phyloP scores from a whole-genome alignment of 2,797 vertebrate species.

The Enteromius thamalakanensis region DNA sequence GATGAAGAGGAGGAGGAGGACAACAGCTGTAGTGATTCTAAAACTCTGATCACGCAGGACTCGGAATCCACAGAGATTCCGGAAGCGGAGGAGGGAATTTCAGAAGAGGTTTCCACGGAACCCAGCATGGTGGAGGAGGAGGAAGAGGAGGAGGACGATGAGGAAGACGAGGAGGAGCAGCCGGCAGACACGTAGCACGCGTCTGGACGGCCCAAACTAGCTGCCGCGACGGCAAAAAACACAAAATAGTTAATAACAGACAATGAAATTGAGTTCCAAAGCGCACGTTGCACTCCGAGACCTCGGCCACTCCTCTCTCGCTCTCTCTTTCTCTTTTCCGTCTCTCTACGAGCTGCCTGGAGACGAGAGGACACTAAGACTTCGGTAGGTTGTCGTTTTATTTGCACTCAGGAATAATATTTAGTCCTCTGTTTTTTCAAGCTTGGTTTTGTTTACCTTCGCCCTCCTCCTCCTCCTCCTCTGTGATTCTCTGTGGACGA shows the following conservation, averaged over 20 bases:
- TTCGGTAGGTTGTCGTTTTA: slow-evolving; percentile 77
- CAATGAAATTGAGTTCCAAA: slow-evolving; percentile 70
- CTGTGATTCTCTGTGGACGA: slow-evolving; percentile 20
- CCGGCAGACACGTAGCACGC: slow-evolving; percentile 80
- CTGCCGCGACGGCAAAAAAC: neutral
- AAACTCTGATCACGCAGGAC: slow-evolving; percentile 87
- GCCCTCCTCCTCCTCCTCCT: slow-evolving; percentile 28
- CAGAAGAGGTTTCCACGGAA: slow-evolving; percentile 69
- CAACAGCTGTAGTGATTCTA: slow-evolving; percentile 85
- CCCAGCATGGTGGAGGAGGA: slow-evolving; percentile 70
- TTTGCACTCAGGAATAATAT: slow-evolving; percentile 87
- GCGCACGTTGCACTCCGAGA: slow-evolving; percentile 77
- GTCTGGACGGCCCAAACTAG: slow-evolving; percentile 29
- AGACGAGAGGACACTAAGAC: slow-evolving; percentile 65
- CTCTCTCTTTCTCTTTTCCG: slow-evolving; percentile 31
- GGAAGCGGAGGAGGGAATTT: slow-evolving; percentile 67
- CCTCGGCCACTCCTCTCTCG: slow-evolving; percentile 76
- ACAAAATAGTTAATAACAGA: slow-evolving; percentile 44
- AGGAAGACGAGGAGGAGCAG: slow-evolving; percentile 59
- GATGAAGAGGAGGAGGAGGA: slow-evolving; percentile 69
- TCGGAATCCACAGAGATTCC: slow-evolving; percentile 85
- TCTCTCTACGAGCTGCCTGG: slow-evolving; percentile 72
- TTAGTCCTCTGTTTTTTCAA: slow-evolving; percentile 67
- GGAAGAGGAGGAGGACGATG: slow-evolving; percentile 63
- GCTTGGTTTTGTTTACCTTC: slow-evolving; percentile 44